phyloP scores from a whole-genome alignment of 2,113 vertebrate genomes.

The Cyprinodon brontotheroides region DNA sequence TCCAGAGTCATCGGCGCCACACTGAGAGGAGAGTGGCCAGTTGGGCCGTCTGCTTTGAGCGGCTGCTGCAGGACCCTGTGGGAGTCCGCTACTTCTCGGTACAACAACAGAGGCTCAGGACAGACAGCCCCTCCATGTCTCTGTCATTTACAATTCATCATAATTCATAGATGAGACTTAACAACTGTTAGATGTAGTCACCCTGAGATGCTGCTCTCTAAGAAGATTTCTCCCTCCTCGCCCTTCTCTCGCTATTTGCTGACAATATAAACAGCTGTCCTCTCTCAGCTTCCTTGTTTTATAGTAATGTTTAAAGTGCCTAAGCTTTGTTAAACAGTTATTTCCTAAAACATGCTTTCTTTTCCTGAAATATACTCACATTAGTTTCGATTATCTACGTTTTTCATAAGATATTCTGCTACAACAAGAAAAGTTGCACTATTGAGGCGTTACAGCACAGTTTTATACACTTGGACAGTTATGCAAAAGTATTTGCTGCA shows the following conservation, averaged over 20 bases:
- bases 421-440: not conserved
- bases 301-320: not conserved
- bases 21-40: conserved; percentile 91
- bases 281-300: too few relatives aligned
- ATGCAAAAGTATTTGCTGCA: not conserved
- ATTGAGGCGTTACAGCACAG: not conserved
- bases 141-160: not conserved
- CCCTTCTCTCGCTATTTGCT: not conserved
- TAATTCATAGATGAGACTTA: too few relatives aligned
- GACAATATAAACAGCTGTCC: not conserved
- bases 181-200: too few relatives aligned
- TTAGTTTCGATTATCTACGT: not conserved
- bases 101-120: conserved; percentile 51
- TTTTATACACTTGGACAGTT: not conserved
- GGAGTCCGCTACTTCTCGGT: conserved; percentile 96
- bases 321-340: not conserved
- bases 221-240: too few relatives aligned
- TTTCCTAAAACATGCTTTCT: too few relatives aligned
- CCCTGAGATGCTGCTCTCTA: too few relatives aligned
- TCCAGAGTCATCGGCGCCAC: conserved; percentile 90
- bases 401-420: not conserved
- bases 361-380: not conserved
- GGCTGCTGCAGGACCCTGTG: conserved; percentile 92
- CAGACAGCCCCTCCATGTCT: not conserved
- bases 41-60: conserved; percentile 97